phyloP scores from a whole-genome alignment of 1,140 invertebrate species.

The Apis mellifera region DNA sequence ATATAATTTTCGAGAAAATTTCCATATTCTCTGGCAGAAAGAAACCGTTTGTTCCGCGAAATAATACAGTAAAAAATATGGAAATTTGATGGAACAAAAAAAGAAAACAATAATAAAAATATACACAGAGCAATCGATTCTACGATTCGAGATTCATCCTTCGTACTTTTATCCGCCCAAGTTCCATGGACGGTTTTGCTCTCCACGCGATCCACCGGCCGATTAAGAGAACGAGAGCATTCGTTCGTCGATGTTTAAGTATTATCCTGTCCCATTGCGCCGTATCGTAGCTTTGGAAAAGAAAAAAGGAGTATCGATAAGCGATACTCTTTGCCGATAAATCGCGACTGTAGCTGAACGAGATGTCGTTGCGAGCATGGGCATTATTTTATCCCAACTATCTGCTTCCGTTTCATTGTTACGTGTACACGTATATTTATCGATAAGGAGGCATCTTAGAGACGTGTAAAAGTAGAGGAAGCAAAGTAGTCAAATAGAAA shows the following conservation, averaged over 20 bases:
- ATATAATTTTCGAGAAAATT: no score
- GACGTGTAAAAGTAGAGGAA: neutral
- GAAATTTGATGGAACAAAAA: no score
- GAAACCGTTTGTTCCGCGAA: no score
- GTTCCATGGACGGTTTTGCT: neutral
- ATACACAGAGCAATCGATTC: no score
- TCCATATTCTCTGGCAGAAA: no score
- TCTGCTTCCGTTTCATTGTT: no score
- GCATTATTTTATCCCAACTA: slow-evolving; percentile 38
- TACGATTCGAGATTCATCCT: no score
- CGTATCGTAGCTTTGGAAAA: slow-evolving; percentile 19
- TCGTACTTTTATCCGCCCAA: neutral
- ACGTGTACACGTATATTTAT: neutral
- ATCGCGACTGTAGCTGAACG: slow-evolving; percentile 32
- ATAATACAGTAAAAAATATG: no score
- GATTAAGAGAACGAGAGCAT: slow-evolving; percentile 1
- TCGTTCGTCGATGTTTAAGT: slow-evolving; percentile 34
- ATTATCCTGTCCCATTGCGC: slow-evolving; percentile 27
- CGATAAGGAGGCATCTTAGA: no score
- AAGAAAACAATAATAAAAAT: no score
- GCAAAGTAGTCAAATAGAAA: neutral
- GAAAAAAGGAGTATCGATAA: slow-evolving; percentile 54
- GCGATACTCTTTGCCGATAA: slow-evolving; percentile 54
- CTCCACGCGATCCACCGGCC: neutral
- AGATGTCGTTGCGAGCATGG: neutral